phyloP scores from a whole-genome alignment of 2,888 invertebrate genomes.

The Lepidochitona cinerea region DNA sequence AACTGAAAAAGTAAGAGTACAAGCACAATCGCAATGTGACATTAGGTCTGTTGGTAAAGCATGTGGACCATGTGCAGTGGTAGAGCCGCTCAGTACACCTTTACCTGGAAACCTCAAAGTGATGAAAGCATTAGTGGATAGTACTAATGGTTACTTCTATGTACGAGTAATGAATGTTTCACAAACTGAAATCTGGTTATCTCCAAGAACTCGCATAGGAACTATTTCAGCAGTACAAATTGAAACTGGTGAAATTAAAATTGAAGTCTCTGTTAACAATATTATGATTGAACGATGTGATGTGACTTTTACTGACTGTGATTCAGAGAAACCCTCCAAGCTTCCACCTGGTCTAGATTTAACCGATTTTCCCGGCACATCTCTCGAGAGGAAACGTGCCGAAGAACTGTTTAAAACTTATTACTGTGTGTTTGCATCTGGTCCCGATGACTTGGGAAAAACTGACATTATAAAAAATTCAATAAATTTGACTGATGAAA shows the following conservation, averaged over 20 bases:
- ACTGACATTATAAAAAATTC: constrained; percentile 20
- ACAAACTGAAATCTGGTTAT: too few relatives aligned
- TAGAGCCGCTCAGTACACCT: neutral
- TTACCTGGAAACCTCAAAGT: neutral
- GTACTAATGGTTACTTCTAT: too few relatives aligned
- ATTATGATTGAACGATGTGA: too few relatives aligned
- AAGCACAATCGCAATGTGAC: neutral
- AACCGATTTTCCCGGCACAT: neutral
- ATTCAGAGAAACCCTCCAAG: too few relatives aligned
- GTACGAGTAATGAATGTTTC: too few relatives aligned
- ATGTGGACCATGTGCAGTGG: neutral
- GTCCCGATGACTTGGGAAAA: constrained; percentile 24
- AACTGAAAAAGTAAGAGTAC: neutral
- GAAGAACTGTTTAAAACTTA: neutral
- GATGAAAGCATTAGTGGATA: too few relatives aligned
- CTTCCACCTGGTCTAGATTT: constrained; percentile 1
- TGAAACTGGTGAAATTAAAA: too few relatives aligned
- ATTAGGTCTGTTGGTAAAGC: neutral
- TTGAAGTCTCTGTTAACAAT: too few relatives aligned
- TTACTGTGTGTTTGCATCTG: constrained; percentile 8
- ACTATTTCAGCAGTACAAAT: too few relatives aligned
- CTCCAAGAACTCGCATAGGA: too few relatives aligned
- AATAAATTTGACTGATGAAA: constrained; percentile 11
- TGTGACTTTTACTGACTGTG: too few relatives aligned
- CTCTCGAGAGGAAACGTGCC: neutral